Conservation (phyloP, 2,797 vertebrate species). For the Acanthiza pusilla region DNA sequence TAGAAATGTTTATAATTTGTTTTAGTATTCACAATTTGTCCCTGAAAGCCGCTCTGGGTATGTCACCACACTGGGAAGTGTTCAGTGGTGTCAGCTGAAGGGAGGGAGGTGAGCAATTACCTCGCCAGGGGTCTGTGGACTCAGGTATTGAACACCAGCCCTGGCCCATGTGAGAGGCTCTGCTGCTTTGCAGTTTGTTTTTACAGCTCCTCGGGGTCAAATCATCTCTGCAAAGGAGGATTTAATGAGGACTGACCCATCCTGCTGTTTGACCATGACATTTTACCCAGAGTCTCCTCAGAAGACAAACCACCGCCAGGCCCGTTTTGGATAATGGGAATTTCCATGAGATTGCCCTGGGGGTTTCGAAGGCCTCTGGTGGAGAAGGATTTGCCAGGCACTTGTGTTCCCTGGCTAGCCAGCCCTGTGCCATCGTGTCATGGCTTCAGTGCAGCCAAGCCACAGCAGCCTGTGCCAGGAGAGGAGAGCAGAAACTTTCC, state of each 20-base stretch:
- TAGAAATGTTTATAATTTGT: conserved; percentile 7
- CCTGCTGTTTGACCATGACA: not conserved
- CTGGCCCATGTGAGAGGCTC: not conserved
- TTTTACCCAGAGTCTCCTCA: not conserved
- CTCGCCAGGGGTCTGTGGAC: not conserved
- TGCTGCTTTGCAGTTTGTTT: not conserved
- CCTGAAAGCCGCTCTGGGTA: not conserved
- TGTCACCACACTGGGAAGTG: not conserved
- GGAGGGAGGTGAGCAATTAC: not conserved
- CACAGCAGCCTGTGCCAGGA: not conserved
- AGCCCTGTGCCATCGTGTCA: not conserved
- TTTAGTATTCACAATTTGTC: not conserved
- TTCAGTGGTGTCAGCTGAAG: not conserved
- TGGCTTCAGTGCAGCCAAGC: not conserved
- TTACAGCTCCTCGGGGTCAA: not conserved
- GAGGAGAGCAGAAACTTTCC: not conserved
- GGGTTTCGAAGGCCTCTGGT: not conserved
- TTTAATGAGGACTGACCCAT: not conserved
- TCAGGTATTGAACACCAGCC: not conserved
- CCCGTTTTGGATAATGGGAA: not conserved
- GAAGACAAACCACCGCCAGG: not conserved
- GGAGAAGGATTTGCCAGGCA: not conserved
- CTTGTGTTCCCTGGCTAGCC: not conserved
- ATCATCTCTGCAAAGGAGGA: not conserved
- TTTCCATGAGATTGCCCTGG: not conserved